Evolutionary conservation across 2,113 vertebrate genomes (phyloP).

Genomic region (Xerus inauris): DNA sequence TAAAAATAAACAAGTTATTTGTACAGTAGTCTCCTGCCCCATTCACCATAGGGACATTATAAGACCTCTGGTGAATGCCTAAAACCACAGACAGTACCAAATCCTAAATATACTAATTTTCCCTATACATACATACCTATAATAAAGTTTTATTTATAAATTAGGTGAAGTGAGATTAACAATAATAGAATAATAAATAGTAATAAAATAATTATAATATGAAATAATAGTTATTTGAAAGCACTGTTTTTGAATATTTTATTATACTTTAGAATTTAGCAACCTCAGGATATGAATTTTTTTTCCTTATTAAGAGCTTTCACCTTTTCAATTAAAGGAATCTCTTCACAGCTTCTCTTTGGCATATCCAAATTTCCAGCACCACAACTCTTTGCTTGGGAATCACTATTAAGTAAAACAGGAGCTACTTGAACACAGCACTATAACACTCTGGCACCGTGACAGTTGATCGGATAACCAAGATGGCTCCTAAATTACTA

Average conservation of each 20-base stretch:
- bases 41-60: background rate
- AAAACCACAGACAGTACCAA: background rate
- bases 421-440: background rate
- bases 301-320: background rate
- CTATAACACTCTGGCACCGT: too few species aligned
- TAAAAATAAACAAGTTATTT: background rate
- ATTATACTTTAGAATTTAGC: background rate
- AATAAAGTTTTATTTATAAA: background rate
- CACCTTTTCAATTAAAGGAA: background rate
- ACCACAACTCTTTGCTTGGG: background rate
- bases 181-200: background rate
- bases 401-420: background rate
- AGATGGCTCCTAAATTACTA: background rate
- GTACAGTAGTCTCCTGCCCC: background rate
- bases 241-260: background rate
- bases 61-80: background rate
- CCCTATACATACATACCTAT: too few species aligned
- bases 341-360: background rate
- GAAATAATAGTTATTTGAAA: background rate
- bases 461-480: background rate
- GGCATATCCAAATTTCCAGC: background rate
- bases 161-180: background rate
- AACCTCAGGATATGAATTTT: background rate
- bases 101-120: background rate
- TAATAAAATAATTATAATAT: background rate